These are phyloP conservation scores for Lycophotia porphyrea DNA, from an alignment of 2,888 invertebrate genomes.

Conservation along the genomic window DNA sequence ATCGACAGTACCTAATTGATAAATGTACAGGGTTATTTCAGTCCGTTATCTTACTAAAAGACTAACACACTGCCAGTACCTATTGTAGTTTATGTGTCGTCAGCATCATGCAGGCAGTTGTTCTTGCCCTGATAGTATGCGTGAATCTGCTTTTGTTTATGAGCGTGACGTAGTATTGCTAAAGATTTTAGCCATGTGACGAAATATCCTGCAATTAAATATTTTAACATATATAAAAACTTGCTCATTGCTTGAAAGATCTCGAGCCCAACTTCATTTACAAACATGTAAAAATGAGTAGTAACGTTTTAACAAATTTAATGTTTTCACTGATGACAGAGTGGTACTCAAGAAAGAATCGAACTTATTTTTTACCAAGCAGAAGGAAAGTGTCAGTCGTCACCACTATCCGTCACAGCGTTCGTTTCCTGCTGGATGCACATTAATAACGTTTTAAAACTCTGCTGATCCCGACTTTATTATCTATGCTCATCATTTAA, in stretches of 20 bases:
- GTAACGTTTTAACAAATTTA: conserved; percentile 41
- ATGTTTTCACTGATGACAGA: conserved; percentile 57
- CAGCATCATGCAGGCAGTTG: not conserved
- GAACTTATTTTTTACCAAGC: conserved; percentile 82
- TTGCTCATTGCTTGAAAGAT: not conserved
- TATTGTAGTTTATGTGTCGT: not conserved
- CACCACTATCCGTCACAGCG: conserved; percentile 85
- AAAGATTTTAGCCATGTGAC: not conserved
- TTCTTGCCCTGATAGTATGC: not conserved
- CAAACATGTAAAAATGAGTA: conserved; percentile 18
- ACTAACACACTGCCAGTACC: not conserved
- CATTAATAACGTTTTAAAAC: conserved; percentile 82
- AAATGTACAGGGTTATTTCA: not conserved
- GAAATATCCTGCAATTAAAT: not conserved
- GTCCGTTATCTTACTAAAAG: not conserved
- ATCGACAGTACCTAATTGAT: not conserved
- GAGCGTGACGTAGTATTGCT: conserved; percentile 23
- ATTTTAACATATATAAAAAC: not conserved
- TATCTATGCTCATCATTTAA: conserved; percentile 59
- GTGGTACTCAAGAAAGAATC: conserved; percentile 62
- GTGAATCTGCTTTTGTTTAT: conserved; percentile 23
- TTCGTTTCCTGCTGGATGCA: conserved; percentile 83
- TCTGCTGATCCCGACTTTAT: conserved; percentile 69
- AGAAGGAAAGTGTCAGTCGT: conserved; percentile 88
- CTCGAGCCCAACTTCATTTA: conserved; percentile 8